Evolutionary conservation across 1,140 invertebrate genomes (phyloP).

Genomic region (Bombus confusus): DNA sequence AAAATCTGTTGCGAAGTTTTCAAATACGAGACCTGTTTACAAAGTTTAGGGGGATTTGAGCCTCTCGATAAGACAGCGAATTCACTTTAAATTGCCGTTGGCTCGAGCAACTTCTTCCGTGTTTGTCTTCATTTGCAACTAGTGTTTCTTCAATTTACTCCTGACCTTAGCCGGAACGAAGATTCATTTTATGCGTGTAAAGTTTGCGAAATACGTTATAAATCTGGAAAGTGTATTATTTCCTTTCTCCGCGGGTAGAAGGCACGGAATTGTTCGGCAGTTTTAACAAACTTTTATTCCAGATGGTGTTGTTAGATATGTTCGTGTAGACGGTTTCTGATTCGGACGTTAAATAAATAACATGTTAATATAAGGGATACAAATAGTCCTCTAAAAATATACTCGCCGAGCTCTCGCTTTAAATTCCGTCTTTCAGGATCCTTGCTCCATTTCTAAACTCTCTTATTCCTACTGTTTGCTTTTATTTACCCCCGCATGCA

Average conservation of each 20-base stretch:
- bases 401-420: background rate
- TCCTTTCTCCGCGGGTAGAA: background rate
- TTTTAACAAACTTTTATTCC: background rate
- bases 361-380: background rate
- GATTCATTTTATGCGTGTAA: slow-evolving; percentile 10
- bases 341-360: background rate
- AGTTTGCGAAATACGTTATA: background rate
- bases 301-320: background rate
- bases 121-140: slow-evolving; percentile 27
- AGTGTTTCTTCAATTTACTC: slow-evolving; percentile 10
- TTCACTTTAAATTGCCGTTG: background rate
- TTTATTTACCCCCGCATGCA: background rate
- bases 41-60: slow-evolving; percentile 1
- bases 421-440: background rate
- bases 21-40: background rate
- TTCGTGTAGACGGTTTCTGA: too few relatives aligned
- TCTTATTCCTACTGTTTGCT: background rate
- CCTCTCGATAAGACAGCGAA: background rate
- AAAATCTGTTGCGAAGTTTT: background rate
- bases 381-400: background rate
- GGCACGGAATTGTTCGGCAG: background rate
- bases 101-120: background rate
- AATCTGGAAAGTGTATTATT: background rate
- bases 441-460: background rate
- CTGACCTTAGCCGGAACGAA: background rate